These are phyloP conservation scores for Tiaroga cobitis DNA, from an alignment of 2,797 vertebrate genomes.

Conservation along the genomic window DNA sequence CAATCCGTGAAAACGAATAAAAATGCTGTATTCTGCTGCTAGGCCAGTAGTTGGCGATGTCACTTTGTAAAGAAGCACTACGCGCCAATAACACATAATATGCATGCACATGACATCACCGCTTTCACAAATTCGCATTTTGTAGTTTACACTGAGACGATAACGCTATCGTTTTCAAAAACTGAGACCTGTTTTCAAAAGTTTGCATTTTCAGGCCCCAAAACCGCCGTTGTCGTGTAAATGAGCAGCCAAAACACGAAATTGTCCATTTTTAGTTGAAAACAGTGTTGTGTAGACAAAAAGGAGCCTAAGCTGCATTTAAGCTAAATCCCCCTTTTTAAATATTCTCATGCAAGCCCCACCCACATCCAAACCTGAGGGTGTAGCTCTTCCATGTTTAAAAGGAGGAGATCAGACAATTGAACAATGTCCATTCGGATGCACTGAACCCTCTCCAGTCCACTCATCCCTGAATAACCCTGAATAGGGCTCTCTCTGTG, in stretches of 20 bases:
- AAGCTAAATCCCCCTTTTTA: slow-evolving; percentile 11
- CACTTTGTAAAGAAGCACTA: too few relatives aligned
- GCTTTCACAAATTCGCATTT: not conserved
- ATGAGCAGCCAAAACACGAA: not conserved
- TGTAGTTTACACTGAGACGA: not conserved
- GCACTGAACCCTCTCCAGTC: slow-evolving; percentile 49
- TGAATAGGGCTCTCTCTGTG: slow-evolving; percentile 23
- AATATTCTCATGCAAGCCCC: slow-evolving; percentile 13
- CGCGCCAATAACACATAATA: not conserved
- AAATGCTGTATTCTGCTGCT: not conserved
- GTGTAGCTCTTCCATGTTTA: slow-evolving; percentile 25
- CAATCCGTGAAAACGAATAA: too few relatives aligned
- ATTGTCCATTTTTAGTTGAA: not conserved
- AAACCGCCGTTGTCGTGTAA: not conserved
- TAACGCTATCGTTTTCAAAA: not conserved
- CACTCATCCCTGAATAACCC: slow-evolving; percentile 48
- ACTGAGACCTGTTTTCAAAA: not conserved
- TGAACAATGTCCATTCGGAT: slow-evolving; percentile 47
- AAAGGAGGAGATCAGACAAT: slow-evolving; percentile 25
- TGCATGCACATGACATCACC: not conserved
- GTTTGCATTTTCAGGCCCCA: not conserved
- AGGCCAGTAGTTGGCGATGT: not conserved
- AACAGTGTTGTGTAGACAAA: not conserved
- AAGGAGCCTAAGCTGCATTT: not conserved
- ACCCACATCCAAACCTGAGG: not conserved